Evolutionary conservation across 2,113 vertebrate species (phyloP).

Genomic region (Hippolais icterina): DNA sequence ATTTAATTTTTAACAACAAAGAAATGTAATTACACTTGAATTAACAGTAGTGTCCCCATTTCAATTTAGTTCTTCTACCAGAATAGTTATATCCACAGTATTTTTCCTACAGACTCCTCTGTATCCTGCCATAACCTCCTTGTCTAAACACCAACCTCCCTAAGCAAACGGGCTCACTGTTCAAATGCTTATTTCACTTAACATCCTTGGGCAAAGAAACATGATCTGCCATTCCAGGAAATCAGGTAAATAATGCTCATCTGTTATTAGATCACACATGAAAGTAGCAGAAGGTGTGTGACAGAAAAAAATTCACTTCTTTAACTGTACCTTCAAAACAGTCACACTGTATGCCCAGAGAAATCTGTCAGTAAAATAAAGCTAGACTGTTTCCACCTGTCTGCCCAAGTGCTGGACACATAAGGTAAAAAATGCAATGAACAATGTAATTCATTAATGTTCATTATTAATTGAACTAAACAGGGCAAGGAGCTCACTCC

Average conservation of each 20-base stretch:
- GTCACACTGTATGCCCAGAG: neutral
- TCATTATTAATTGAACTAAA: constrained; percentile 17
- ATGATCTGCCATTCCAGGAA: neutral
- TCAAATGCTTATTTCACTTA: neutral
- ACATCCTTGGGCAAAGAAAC: neutral
- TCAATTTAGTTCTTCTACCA: neutral
- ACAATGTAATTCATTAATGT: neutral
- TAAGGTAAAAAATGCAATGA: neutral
- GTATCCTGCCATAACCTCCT: constrained; percentile 17
- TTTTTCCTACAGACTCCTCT: neutral
- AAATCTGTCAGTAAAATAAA: neutral
- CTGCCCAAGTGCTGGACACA: neutral
- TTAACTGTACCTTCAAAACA: neutral
- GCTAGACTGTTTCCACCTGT: neutral
- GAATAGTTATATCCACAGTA: neutral
- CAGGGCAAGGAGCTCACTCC: neutral
- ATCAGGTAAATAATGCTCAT: neutral
- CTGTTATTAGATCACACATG: neutral
- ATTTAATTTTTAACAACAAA: constrained; percentile 26
- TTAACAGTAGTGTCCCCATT: constrained; percentile 7
- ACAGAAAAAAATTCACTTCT: neutral
- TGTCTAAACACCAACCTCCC: neutral
- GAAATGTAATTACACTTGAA: constrained; percentile 17
- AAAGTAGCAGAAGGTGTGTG: neutral
- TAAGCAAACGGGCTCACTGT: neutral